A percentile compares a stretch with the other conserved stretches of the same genome.
Evolutionary conservation across 2,797 vertebrate species (phyloP).

Genomic region (Astyanax mexicanus): DNA sequence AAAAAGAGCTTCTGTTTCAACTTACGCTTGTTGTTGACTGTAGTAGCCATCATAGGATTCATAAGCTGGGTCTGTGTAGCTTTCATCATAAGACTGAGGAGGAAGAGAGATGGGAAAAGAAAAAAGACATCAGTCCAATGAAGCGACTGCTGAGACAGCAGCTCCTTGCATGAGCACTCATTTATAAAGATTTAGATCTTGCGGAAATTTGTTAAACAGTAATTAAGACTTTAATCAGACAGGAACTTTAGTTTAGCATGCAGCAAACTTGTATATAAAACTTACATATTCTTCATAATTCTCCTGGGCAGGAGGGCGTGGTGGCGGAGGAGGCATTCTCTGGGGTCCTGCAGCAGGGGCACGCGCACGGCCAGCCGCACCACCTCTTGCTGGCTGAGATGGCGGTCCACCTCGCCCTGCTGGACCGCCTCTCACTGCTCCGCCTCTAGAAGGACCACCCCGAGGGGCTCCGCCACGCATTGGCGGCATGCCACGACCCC

Average conservation of each 20-base stretch:
- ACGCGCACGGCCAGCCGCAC: constrained; percentile 81
- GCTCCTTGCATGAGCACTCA: not conserved
- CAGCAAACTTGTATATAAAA: too few species aligned
- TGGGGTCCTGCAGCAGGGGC: constrained; percentile 85
- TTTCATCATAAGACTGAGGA: constrained; percentile 91
- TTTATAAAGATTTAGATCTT: not conserved
- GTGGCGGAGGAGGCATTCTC: constrained; percentile 83
- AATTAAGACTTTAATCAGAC: not conserved
- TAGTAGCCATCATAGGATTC: constrained; percentile 97
- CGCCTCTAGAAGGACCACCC: constrained; percentile 87
- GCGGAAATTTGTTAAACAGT: not conserved
- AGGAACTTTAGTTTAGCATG: not conserved
- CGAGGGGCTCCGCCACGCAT: constrained; percentile 84
- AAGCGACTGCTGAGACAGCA: not conserved
- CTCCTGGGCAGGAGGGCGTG: constrained; percentile 84
- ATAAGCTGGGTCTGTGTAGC: constrained; percentile 90
- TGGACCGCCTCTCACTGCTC: constrained; percentile 84
- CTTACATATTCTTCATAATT: constrained; percentile 95
- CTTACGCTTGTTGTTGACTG: constrained; percentile 96
- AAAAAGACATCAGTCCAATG: not conserved
- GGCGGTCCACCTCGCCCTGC: constrained; percentile 87
- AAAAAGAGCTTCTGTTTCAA: constrained; percentile 58
- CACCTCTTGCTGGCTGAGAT: constrained; percentile 83
- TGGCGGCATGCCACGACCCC: constrained; percentile 89
- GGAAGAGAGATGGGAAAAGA: constrained; percentile 49